Evolutionary conservation across 2,113 vertebrate genomes (phyloP), one percentile per base, ranked within the genome.

Genomic region (Hirundichthys speculiger): DNA sequence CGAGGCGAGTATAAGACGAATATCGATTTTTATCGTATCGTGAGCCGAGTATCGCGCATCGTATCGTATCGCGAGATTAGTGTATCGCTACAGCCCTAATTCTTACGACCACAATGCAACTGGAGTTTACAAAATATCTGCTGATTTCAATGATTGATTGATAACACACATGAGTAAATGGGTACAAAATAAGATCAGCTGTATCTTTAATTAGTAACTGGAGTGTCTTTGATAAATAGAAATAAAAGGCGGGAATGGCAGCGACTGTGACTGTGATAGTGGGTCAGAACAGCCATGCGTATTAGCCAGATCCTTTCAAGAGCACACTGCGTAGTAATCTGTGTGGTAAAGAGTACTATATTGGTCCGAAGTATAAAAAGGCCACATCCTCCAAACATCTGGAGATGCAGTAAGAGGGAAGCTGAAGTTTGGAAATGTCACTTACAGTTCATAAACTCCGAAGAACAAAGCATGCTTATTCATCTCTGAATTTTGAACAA

Each of bases 381-480:
- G 65, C 76, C 86, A 87, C 86, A 87, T 88, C 82, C 86, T 90
- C 77, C 72, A 53, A 63, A 87, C 80, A 87, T 87, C 69, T 86
- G 78, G 82, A 84, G 80, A 83, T 79, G 56, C 52, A 73, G 60
- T 71, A 68, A 65, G 62, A 45, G 70, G 55, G 56, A 40, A 51
- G 59, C 18, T 42, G 53, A 64, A 60, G 47, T 52, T 62, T 79
- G 63, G 52, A 87, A 87, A 86, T 75, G 77, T 86, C 80, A 82
- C 72, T 45, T 67, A 84, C 64, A 79, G 78, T 84, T 83, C 80
- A 73, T 60, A 78, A 75, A 88, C 61, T 69, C 65, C 51, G 16
- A 46, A 85, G 79, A 89, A 91, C 86, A 91, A 90, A 88, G 87
- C 67, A 42, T 13, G 24, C 71, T 84, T 86, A 72, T 85, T 90